Percentiles rank a stretch among this genome's conserved stretches.
Evolutionary conservation across 2,113 vertebrate species (phyloP).

Genomic region (Perccottus glenii): DNA sequence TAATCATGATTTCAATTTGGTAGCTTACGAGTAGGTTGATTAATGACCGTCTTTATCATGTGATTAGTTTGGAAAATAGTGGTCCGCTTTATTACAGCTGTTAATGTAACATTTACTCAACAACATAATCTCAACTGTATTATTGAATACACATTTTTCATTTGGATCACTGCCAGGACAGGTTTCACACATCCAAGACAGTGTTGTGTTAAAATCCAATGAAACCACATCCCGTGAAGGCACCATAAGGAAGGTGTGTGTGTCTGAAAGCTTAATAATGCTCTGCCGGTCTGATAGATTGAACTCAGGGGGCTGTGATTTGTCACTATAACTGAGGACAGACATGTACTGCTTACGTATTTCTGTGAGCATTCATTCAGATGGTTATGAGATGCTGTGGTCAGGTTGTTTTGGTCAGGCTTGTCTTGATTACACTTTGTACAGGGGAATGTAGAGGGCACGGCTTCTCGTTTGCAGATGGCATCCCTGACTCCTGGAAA

Average conservation of each 20-base stretch:
- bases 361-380: conserved; percentile 15
- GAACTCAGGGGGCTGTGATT: conserved; percentile 27
- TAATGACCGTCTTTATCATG: not conserved
- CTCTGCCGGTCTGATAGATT: conserved; percentile 10
- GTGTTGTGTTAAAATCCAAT: not conserved
- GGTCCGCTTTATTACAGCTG: no score
- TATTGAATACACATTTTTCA: no score
- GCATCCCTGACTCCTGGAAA: conserved; percentile 10
- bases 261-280: not conserved
- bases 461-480: conserved; percentile 41
- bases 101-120: no score
- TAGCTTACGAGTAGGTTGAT: not conserved
- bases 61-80: not conserved
- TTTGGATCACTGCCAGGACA: no score
- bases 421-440: not conserved
- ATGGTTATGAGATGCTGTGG: conserved; percentile 12
- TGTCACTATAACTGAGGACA: conserved; percentile 12
- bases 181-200: no score
- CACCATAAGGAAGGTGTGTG: not conserved
- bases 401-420: conserved; percentile 20
- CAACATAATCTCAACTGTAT: no score
- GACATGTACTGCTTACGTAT: conserved; percentile 7
- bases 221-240: not conserved
- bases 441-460: conserved; percentile 17
- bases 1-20: not conserved